Conservation (phyloP, 1,140 invertebrate species). For the Formica selysi region DNA sequence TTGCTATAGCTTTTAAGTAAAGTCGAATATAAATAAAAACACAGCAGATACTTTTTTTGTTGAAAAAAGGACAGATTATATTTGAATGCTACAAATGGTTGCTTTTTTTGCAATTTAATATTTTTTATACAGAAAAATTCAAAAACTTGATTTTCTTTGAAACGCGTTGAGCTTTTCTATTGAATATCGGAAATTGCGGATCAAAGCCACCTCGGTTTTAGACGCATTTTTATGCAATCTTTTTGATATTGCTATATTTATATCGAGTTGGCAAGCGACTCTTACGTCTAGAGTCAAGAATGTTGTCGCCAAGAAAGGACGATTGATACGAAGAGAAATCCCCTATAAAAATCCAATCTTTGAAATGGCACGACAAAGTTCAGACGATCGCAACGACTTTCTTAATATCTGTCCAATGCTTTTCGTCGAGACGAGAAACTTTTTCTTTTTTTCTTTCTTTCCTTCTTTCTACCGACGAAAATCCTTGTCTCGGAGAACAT, state of each 20-base stretch:
- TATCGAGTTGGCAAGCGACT: neutral
- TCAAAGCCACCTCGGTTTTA: neutral
- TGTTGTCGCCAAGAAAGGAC: neutral
- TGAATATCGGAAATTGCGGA: neutral
- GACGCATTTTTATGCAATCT: neutral
- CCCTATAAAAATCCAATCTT: slow-evolving; percentile 61
- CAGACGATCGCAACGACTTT: slow-evolving; percentile 36
- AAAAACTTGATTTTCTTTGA: neutral
- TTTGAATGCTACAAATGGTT: neutral
- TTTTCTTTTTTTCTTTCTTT: neutral
- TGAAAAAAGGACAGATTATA: neutral
- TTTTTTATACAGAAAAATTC: too few relatives aligned
- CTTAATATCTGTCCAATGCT: slow-evolving; percentile 48
- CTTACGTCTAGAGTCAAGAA: neutral
- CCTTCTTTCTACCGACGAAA: slow-evolving; percentile 4
- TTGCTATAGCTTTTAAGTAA: neutral
- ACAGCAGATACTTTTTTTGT: neutral
- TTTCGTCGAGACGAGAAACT: slow-evolving; percentile 15
- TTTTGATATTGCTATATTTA: neutral
- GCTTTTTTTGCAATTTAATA: too few relatives aligned
- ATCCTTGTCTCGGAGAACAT: slow-evolving; percentile 25
- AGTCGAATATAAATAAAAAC: neutral
- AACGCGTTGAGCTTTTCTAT: neutral
- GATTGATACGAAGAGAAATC: slow-evolving; percentile 51
- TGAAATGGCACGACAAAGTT: slow-evolving; percentile 56